Evolutionary conservation across 2,113 vertebrate species (phyloP).

Genomic region (Anarrhichthys ocellatus): DNA sequence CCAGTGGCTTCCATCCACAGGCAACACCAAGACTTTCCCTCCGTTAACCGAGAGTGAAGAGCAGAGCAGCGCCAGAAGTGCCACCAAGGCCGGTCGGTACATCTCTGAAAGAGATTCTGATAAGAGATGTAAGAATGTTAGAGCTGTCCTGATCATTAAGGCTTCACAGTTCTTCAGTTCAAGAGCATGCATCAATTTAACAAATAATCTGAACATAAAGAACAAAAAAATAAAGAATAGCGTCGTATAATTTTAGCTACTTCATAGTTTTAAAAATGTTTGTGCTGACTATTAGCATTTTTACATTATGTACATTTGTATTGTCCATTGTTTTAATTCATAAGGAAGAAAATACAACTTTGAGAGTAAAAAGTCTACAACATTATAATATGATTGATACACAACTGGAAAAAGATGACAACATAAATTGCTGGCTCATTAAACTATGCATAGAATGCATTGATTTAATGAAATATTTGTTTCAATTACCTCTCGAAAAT

Average conservation of each 20-base stretch:
- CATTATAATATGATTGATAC: not conserved
- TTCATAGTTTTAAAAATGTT: not conserved
- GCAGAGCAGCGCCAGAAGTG: constrained; percentile 44
- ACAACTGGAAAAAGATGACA: not conserved
- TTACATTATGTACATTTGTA: not conserved
- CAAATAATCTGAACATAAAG: not conserved
- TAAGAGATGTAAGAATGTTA: constrained; percentile 17
- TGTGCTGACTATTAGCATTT: not conserved
- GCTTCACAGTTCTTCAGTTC: not conserved
- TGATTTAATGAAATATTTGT: not conserved
- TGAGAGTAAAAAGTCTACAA: not conserved
- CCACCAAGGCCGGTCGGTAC: constrained; percentile 17
- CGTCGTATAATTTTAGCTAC: not conserved
- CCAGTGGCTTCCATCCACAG: constrained; percentile 75
- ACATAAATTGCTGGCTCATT: not conserved
- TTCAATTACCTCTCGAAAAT: not conserved
- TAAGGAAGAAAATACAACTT: not conserved
- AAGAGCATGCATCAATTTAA: not conserved
- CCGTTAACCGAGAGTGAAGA: constrained; percentile 6
- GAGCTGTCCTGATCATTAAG: not conserved
- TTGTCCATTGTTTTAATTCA: not conserved
- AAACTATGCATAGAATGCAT: not conserved
- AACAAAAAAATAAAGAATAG: not conserved
- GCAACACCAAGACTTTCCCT: constrained; percentile 70
- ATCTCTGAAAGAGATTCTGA: constrained; percentile 61